phyloP scores from a whole-genome alignment of 2,888 invertebrate species.

The Hypena proboscidalis region DNA sequence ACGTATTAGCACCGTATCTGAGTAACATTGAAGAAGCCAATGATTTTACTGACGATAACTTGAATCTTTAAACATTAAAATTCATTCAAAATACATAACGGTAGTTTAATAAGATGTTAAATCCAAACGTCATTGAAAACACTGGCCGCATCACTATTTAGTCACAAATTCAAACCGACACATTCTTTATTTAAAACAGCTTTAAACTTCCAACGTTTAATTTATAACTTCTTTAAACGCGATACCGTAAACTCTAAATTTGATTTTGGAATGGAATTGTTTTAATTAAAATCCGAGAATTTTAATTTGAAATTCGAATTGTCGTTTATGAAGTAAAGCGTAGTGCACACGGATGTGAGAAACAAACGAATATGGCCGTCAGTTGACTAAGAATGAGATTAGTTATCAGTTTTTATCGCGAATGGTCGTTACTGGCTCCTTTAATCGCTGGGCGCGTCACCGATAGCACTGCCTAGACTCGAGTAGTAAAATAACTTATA shows the following conservation, averaged over 20 bases:
- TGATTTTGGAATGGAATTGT: slow-evolving; percentile 18
- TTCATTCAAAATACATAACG: slow-evolving; percentile 29
- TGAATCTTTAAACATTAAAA: slow-evolving; percentile 34
- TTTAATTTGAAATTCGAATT: slow-evolving; percentile 7
- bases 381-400: slow-evolving; percentile 76
- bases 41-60: slow-evolving; percentile 42
- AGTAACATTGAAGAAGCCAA: slow-evolving; percentile 24
- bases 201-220: slow-evolving; percentile 27
- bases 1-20: slow-evolving; percentile 60
- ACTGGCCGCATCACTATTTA: slow-evolving; percentile 35
- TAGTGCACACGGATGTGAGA: slow-evolving; percentile 55
- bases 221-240: slow-evolving; percentile 5
- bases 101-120: slow-evolving; percentile 42
- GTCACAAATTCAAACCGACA: slow-evolving; percentile 30
- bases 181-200: slow-evolving; percentile 25
- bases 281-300: slow-evolving; percentile 10
- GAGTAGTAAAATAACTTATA: slow-evolving; percentile 51
- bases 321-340: slow-evolving; percentile 20
- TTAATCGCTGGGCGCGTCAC: slow-evolving; percentile 78
- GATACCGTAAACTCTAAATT: slow-evolving; percentile 14
- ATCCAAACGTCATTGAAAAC: slow-evolving; percentile 43
- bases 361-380: slow-evolving; percentile 69
- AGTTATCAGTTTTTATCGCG: slow-evolving; percentile 78
- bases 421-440: slow-evolving; percentile 75
- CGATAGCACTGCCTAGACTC: slow-evolving; percentile 61